phyloP scores from a whole-genome alignment of 2,113 vertebrate genomes.

The Pholis gunnellus region DNA sequence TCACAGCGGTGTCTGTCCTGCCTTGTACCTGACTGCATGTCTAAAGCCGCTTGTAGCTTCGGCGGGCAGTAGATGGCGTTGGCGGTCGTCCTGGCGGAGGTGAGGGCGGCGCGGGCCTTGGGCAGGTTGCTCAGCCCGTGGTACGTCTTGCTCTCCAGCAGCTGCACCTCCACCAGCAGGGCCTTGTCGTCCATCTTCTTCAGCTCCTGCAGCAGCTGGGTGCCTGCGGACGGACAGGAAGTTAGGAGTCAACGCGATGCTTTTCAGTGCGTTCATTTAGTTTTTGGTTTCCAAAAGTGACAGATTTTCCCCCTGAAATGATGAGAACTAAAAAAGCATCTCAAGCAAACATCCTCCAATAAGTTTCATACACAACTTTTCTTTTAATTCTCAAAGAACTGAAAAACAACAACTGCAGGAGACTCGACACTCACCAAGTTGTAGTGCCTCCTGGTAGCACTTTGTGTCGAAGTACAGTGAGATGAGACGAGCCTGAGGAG shows the following conservation, averaged over 20 bases:
- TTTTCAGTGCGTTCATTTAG: neutral
- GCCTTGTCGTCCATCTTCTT: slow-evolving; percentile 99
- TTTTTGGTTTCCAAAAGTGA: neutral
- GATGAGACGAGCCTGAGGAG: slow-evolving; percentile 92
- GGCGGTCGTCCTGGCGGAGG: slow-evolving; percentile 96
- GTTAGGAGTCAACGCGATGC: slow-evolving; percentile 50
- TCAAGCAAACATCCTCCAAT: neutral
- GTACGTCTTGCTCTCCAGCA: slow-evolving; percentile 97
- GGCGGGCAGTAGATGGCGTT: slow-evolving; percentile 98
- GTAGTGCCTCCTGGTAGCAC: slow-evolving; percentile 96
- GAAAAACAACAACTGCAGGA: neutral
- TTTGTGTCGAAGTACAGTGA: slow-evolving; percentile 99
- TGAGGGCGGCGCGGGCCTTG: slow-evolving; percentile 96
- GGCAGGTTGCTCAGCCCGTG: slow-evolving; percentile 96
- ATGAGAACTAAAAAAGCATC: neutral
- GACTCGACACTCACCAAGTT: slow-evolving; percentile 88
- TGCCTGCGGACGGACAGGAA: slow-evolving; percentile 89
- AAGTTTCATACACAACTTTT: neutral
- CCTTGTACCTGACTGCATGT: slow-evolving; percentile 95
- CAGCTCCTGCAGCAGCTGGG: slow-evolving; percentile 93
- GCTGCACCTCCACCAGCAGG: slow-evolving; percentile 96
- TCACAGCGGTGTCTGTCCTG: neutral
- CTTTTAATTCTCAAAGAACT: neutral
- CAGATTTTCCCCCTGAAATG: no score
- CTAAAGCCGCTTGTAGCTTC: slow-evolving; percentile 95